Percentiles rank a stretch among this genome's conserved stretches.
These are phyloP conservation scores for Pseudomugil tenellus DNA, from an alignment of 2,797 vertebrate species.

Conservation along the genomic window DNA sequence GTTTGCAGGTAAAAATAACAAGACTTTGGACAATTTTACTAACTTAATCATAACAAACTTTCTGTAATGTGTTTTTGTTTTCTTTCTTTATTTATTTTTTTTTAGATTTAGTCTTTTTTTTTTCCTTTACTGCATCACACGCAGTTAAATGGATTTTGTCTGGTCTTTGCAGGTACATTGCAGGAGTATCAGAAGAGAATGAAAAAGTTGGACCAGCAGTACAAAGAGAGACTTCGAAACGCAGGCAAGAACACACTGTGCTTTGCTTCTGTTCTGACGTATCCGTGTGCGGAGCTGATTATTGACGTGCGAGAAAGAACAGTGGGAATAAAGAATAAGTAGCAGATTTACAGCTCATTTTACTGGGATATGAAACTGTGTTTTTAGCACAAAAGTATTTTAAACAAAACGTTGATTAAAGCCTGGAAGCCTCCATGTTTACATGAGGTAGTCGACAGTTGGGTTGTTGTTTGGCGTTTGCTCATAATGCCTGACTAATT, in stretches of 20 bases:
- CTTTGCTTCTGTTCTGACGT: slow-evolving; percentile 9
- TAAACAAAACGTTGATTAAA: not conserved
- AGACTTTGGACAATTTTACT: not conserved
- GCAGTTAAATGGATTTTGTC: not conserved
- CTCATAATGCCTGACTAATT: not conserved
- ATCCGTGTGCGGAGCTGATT: not conserved
- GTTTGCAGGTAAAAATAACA: not conserved
- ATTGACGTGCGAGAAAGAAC: not conserved
- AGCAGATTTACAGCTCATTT: not conserved
- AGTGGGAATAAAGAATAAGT: not conserved
- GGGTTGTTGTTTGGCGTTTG: not conserved
- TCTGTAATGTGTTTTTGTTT: not conserved
- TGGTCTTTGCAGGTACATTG: slow-evolving; percentile 89
- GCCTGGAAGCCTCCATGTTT: not conserved
- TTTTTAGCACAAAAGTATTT: not conserved
- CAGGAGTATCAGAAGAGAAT: slow-evolving; percentile 99
- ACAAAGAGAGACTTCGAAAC: slow-evolving; percentile 96
- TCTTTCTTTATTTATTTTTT: no score
- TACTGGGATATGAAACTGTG: not conserved
- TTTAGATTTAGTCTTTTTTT: not conserved
- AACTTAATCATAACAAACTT: not conserved
- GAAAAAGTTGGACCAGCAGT: slow-evolving; percentile 98
- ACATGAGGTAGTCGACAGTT: not conserved
- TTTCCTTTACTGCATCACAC: not conserved
- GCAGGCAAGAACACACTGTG: slow-evolving; percentile 81